Conservation (phyloP, 2,113 vertebrate genomes). For the Sapayoa aenigma region DNA sequence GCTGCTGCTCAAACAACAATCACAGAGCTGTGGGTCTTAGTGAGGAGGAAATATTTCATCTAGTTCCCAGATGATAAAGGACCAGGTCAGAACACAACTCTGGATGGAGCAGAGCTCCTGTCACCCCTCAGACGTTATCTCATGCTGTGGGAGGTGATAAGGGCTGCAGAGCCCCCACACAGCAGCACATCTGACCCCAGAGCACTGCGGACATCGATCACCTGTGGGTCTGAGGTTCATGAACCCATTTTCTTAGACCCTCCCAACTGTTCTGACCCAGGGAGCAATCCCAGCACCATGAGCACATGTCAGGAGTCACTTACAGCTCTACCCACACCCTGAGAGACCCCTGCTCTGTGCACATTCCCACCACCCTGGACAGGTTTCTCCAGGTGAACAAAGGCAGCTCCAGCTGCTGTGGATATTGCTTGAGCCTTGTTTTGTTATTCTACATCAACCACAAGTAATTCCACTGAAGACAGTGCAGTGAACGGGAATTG, state of each 20-base stretch:
- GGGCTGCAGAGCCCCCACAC: neutral
- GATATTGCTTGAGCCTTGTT: neutral
- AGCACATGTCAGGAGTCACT: neutral
- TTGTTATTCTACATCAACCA: neutral
- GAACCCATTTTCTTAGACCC: rapidly evolving
- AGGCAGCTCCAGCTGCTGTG: neutral
- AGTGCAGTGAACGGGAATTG: neutral
- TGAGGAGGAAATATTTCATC: neutral
- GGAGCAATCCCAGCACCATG: neutral
- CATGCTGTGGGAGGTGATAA: neutral
- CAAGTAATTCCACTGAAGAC: neutral
- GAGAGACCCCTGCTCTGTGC: rapidly evolving
- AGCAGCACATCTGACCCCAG: neutral
- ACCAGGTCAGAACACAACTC: neutral
- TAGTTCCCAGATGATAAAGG: neutral
- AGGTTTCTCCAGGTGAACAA: neutral
- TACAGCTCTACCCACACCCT: neutral
- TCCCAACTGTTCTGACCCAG: neutral
- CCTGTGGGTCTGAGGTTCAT: neutral
- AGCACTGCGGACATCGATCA: rapidly evolving
- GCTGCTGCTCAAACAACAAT: neutral
- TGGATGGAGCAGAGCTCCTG: neutral
- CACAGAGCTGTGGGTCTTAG: neutral
- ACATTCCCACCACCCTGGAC: neutral
- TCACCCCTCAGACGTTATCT: neutral